These are phyloP conservation scores for Danio albolineatus DNA, from an alignment of 2,797 vertebrate species.

Conservation along the genomic window DNA sequence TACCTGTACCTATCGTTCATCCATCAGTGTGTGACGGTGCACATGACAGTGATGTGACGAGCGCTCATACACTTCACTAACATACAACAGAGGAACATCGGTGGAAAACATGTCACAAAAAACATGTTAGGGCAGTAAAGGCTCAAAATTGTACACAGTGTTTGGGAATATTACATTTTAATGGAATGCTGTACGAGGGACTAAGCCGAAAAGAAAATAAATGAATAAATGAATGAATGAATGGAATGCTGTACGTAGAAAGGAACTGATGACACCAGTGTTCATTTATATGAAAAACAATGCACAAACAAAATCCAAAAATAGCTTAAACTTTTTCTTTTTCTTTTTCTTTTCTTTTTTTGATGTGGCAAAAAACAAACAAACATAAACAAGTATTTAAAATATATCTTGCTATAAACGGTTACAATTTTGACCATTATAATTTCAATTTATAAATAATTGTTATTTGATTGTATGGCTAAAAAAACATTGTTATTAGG, in stretches of 20 bases:
- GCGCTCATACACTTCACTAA: slow-evolving; percentile 12
- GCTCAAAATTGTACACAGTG: background rate
- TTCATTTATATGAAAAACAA: background rate
- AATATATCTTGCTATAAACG: background rate
- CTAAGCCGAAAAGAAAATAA: too few relatives aligned
- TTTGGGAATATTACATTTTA: background rate
- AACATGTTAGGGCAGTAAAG: background rate
- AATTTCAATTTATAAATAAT: background rate
- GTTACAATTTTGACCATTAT: background rate
- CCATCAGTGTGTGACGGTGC: slow-evolving; percentile 37
- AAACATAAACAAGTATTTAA: background rate
- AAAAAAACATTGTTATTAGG: too few relatives aligned
- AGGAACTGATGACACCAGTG: background rate
- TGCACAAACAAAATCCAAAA: too few relatives aligned
- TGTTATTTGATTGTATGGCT: background rate
- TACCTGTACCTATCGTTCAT: slow-evolving; percentile 36
- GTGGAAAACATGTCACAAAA: background rate
- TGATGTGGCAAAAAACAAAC: too few relatives aligned
- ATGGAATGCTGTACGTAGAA: background rate
- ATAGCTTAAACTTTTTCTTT: too few relatives aligned
- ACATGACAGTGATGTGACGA: slow-evolving; percentile 52
- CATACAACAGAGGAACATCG: background rate
- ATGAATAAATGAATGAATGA: too few relatives aligned
- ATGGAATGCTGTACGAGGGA: background rate
- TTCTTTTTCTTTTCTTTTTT: too few relatives aligned